These are phyloP conservation scores for Gorsachius goisagi DNA, from an alignment of 2,113 vertebrate species.

Conservation along the genomic window DNA sequence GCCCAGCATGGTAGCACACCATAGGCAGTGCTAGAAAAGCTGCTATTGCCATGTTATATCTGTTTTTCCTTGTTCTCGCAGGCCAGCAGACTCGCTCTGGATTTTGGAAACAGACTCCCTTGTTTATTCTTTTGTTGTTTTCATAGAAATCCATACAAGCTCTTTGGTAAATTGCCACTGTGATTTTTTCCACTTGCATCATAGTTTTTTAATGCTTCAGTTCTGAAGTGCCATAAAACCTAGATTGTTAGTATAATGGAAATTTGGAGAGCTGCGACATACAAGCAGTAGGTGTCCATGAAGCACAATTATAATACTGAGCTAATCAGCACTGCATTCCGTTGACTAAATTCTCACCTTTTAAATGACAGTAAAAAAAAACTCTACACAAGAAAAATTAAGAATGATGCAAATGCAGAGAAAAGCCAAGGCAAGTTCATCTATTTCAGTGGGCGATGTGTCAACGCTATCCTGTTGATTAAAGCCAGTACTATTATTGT, in stretches of 20 bases:
- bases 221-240: slow-evolving; percentile 42
- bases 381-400: background rate
- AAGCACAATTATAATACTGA: slow-evolving; percentile 32
- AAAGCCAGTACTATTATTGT: background rate
- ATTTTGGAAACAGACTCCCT: background rate
- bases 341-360: slow-evolving; percentile 27
- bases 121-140: slow-evolving; percentile 9
- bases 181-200: slow-evolving; percentile 8
- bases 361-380: slow-evolving; percentile 15
- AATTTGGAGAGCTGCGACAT: slow-evolving; percentile 46
- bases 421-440: background rate
- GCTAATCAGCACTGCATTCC: slow-evolving; percentile 41
- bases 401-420: background rate
- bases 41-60: background rate
- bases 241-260: slow-evolving; percentile 30
- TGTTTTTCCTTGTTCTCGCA: background rate
- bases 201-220: slow-evolving; percentile 21
- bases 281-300: slow-evolving; percentile 19
- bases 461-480: background rate
- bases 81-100: background rate
- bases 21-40: background rate
- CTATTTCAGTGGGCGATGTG: background rate
- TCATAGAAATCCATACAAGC: background rate
- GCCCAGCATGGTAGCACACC: background rate
- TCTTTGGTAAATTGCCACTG: slow-evolving; percentile 12